Percentiles rank a stretch among this genome's conserved stretches.
Conservation (phyloP, 1,140 invertebrate genomes). For the Scaptodrosophila lebanonensis region DNA sequence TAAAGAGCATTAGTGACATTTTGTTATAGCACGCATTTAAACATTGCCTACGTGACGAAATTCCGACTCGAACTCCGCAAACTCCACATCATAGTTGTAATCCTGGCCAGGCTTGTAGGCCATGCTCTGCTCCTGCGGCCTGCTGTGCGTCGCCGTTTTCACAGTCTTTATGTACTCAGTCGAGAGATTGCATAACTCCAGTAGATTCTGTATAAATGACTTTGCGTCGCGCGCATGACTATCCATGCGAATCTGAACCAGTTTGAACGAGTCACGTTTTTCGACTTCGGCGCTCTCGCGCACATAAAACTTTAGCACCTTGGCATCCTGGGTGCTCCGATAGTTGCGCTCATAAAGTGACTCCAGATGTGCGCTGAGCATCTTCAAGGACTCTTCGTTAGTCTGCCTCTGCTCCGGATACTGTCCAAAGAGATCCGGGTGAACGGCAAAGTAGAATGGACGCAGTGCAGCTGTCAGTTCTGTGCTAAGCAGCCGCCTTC, state of each 20-base stretch:
- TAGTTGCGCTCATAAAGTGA: constrained; percentile 81
- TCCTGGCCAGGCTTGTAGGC: constrained; percentile 47
- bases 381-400: constrained; percentile 94
- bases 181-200: constrained; percentile 88
- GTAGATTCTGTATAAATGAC: constrained; percentile 85
- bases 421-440: constrained; percentile 95
- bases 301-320: constrained; percentile 85
- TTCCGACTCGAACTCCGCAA: constrained; percentile 51
- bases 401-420: constrained; percentile 91
- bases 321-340: constrained; percentile 78
- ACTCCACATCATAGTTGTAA: constrained; percentile 53
- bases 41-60: constrained; percentile 35
- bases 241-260: constrained; percentile 81
- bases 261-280: constrained; percentile 80
- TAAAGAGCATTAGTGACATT: neutral
- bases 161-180: constrained; percentile 90
- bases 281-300: constrained; percentile 80
- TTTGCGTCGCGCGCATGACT: constrained; percentile 80
- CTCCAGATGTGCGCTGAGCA: constrained; percentile 90
- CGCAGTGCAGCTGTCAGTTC: constrained; percentile 92
- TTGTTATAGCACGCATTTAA: neutral
- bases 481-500: constrained; percentile 37
- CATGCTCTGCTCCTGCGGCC: constrained; percentile 15
- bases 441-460: constrained; percentile 96
- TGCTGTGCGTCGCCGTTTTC: constrained; percentile 16